These are phyloP conservation scores for Macquaria australasica DNA, from an alignment of 2,113 vertebrate species.

Conservation along the genomic window DNA sequence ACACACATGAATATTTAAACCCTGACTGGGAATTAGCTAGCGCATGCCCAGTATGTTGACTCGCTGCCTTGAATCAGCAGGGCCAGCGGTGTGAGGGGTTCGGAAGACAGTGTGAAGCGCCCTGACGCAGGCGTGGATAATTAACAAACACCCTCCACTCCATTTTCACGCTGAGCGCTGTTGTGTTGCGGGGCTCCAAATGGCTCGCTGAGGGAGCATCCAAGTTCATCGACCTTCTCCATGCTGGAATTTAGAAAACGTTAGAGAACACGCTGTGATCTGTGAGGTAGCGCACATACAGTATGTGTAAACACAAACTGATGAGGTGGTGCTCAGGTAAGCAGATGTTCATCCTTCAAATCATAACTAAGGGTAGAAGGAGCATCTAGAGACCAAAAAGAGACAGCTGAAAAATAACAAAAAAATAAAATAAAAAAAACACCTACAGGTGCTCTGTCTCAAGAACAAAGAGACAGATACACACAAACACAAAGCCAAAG, in stretches of 20 bases:
- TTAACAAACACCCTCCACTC: conserved; percentile 62
- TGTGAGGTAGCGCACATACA: conserved; percentile 19
- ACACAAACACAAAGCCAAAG: conserved; percentile 16
- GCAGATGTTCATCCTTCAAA: conserved; percentile 56
- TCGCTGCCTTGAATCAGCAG: conserved; percentile 39
- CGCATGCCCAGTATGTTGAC: conserved; percentile 24
- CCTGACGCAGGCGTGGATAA: conserved; percentile 48
- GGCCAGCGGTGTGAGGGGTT: conserved; percentile 17
- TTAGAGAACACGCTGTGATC: conserved; percentile 27
- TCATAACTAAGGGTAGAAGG: conserved; percentile 17
- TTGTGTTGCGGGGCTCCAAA: conserved; percentile 35
- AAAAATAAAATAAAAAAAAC: not conserved
- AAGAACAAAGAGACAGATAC: conserved; percentile 27
- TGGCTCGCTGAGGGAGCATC: not conserved
- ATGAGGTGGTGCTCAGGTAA: conserved; percentile 41
- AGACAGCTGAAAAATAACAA: not conserved
- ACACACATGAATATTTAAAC: conserved; percentile 22
- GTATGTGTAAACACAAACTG: conserved; percentile 33
- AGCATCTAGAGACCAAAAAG: conserved; percentile 33
- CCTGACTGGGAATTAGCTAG: conserved; percentile 18
- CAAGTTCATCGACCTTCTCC: conserved; percentile 34
- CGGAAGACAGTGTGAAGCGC: conserved; percentile 7
- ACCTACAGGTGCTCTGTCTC: conserved; percentile 14
- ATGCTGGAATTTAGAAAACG: conserved; percentile 24
- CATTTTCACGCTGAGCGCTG: conserved; percentile 36